Base-by-base conservation (phyloP, 2,888 invertebrate species). In the Callimorpha dominula region DNA sequence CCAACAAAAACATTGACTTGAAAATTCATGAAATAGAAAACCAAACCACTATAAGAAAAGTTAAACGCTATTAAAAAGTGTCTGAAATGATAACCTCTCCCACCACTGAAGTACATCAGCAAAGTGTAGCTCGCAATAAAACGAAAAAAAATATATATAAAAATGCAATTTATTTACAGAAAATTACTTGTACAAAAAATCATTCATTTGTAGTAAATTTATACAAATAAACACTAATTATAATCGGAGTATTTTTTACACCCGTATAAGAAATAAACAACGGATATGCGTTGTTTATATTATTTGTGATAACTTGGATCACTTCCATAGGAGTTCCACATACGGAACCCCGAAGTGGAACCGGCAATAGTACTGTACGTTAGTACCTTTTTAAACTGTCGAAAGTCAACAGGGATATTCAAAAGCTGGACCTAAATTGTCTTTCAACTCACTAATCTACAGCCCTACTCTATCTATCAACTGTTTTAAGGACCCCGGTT, bases 111-210 rank as follows among this genome's bases (percentile, higher is more conserved):
- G 11, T 46, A 46, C 46, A 9, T 1, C 7, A 0, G n/a, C n/a
- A 5, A 57, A 11, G 57, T 11, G 11, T 40, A 31, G 20, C 8
- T 31, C 40, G 40, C 73, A 78, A 71, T 75, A 79, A 84, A 81
- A 77, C 43, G 1, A 31, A 31, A 71, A 73, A 70, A 1, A 7
- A 17, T 17, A 68, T 81, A 68, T 81, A 85, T 80, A 87, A 88
- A 88, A 88, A 87, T 88, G 85, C 82, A 80, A 72, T 88, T 86
- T 88, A 88, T 88, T 88, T 87, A 88, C 87, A 84, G 79, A 82
- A 87, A 86, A 82, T 85, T 85, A 83, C 78, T 86, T 86, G 83
- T 87, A 87, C 86, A 71, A 88, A 88, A 87, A 86, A 83, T 81
- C 71, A 81, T 68, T 57, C 71, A 65, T 72, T 78, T 78, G 65